Percentiles rank a stretch among this genome's conserved stretches.
phyloP scores from a whole-genome alignment of 2,888 invertebrate genomes.

The Copidosoma aretas region DNA sequence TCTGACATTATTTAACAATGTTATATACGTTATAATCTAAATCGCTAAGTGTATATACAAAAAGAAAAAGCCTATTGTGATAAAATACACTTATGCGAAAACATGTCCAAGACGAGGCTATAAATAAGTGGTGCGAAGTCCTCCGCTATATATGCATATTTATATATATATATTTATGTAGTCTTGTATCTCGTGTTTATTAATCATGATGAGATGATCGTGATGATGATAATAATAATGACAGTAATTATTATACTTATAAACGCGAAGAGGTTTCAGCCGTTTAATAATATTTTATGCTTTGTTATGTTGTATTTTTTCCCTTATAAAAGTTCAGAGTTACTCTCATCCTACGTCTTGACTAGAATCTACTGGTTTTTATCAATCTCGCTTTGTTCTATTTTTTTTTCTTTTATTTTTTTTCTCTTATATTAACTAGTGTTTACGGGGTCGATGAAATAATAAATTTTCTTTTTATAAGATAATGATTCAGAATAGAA shows the following conservation, averaged over 20 bases:
- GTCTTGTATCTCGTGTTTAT: constrained; percentile 36
- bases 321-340: constrained; percentile 1
- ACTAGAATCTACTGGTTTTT: constrained; percentile 23
- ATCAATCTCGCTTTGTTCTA: constrained; percentile 9
- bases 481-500: constrained; percentile 20
- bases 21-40: neutral
- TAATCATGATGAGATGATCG: neutral
- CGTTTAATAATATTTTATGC: constrained; percentile 21
- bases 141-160: constrained; percentile 33
- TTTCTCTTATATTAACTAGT: neutral
- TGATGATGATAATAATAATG: no score
- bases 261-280: constrained; percentile 27
- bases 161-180: neutral
- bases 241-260: constrained; percentile 18
- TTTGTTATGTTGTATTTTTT: constrained; percentile 17
- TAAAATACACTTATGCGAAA: constrained; percentile 24
- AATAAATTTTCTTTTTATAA: constrained; percentile 8
- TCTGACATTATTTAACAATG: constrained; percentile 37
- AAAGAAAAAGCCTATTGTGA: constrained; percentile 28
- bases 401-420: constrained; percentile 6
- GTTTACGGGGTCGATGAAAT: no score
- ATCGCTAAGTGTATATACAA: neutral
- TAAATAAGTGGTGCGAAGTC: constrained; percentile 33
- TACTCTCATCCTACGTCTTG: constrained; percentile 13
- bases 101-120: constrained; percentile 36